Percentiles rank a stretch among this genome's conserved stretches.
Conservation (phyloP, 2,797 vertebrate genomes). For the Gila robusta region DNA sequence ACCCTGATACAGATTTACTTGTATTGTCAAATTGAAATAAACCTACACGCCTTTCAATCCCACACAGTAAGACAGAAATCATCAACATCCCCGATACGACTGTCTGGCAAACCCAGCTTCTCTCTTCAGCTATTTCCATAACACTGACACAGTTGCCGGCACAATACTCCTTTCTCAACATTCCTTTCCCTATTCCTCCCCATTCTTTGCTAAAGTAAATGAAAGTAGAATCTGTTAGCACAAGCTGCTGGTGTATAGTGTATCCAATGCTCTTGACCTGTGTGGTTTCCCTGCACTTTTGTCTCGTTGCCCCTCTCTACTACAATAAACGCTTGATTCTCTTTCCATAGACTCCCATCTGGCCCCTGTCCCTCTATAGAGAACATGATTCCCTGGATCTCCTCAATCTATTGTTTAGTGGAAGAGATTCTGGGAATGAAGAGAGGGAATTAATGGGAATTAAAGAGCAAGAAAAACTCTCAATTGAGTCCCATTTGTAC, state of each 20-base stretch:
- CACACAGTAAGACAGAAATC: constrained; percentile 21
- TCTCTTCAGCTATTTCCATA: constrained; percentile 74
- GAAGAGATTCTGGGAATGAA: constrained; percentile 22
- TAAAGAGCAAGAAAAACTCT: constrained; percentile 32
- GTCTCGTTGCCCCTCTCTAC: constrained; percentile 59
- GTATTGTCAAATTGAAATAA: constrained; percentile 14
- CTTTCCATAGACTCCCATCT: constrained; percentile 21
- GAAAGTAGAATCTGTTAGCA: constrained; percentile 40
- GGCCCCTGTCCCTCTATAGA: constrained; percentile 17
- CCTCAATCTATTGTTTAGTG: constrained; percentile 13
- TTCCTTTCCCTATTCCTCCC: constrained; percentile 55
- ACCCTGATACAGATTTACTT: background rate
- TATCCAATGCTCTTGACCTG: constrained; percentile 73
- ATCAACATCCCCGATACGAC: constrained; percentile 60
- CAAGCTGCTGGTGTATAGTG: constrained; percentile 70
- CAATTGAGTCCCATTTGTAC: constrained; percentile 4
- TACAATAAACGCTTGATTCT: constrained; percentile 13
- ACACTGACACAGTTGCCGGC: constrained; percentile 73
- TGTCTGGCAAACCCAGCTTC: constrained; percentile 62
- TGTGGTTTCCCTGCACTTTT: constrained; percentile 58
- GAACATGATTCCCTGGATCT: constrained; percentile 21
- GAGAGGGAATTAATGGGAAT: background rate
- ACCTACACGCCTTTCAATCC: constrained; percentile 45
- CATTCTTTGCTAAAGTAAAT: constrained; percentile 23
- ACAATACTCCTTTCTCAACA: constrained; percentile 70